Conservation (phyloP, 2,888 invertebrate species). For the Yponomeuta evonymella region DNA sequence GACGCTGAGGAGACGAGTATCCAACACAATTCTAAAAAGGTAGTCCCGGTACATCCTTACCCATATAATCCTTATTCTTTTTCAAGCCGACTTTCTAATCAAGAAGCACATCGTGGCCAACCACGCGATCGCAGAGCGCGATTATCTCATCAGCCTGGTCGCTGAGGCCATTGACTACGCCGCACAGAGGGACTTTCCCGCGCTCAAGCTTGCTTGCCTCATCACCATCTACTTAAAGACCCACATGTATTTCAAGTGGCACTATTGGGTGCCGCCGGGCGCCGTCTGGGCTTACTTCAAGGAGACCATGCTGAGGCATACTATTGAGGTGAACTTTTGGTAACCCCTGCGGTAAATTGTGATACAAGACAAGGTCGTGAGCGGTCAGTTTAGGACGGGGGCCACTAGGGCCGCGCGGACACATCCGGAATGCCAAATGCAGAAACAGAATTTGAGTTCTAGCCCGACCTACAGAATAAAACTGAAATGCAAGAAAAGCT, state of each 20-base stretch:
- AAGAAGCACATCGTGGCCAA: slow-evolving; percentile 46
- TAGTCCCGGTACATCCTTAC: no score
- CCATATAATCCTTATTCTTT: neutral
- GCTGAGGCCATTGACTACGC: slow-evolving; percentile 51
- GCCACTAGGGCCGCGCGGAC: no score
- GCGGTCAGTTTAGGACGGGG: no score
- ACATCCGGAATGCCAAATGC: no score
- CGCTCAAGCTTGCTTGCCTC: slow-evolving; percentile 45
- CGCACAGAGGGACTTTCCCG: slow-evolving; percentile 48
- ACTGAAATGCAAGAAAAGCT: no score
- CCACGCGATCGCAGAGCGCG: slow-evolving; percentile 45
- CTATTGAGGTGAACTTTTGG: slow-evolving; percentile 45
- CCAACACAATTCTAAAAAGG: no score
- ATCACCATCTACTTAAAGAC: slow-evolving; percentile 50
- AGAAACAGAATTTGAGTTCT: no score
- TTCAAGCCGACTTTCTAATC: slow-evolving; percentile 44
- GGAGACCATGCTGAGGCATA: slow-evolving; percentile 57
- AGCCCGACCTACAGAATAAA: no score
- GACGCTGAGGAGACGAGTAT: no score
- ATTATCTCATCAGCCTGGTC: slow-evolving; percentile 44
- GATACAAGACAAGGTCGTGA: no score
- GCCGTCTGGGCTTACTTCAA: slow-evolving; percentile 57
- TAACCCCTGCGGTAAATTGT: no score
- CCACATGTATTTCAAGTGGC: slow-evolving; percentile 56
- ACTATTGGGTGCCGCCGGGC: slow-evolving; percentile 52